Base-by-base conservation (phyloP, 1,140 invertebrate genomes). In the Eueides isabella region DNA sequence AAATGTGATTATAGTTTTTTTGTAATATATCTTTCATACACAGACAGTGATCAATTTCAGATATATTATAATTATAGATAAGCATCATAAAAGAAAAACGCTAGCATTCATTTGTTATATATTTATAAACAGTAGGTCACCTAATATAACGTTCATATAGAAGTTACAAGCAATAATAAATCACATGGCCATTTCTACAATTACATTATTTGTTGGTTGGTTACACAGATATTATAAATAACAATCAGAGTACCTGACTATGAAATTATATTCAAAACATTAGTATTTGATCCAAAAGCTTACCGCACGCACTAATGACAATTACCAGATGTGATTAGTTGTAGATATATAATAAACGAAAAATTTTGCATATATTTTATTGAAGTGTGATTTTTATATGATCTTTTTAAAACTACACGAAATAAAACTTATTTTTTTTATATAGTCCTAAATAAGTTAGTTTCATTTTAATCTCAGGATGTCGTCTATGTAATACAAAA, bases 201-300 rank as follows among this genome's bases (percentile, higher is more conserved):
- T 55, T 12, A n/a, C 48, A 55, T 55, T 26, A 55, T 23, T 26
- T 19, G 55, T 74, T 72, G 71, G 74, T 78, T 63, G 61, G 74
- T 65, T 62, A 65, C 31, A 62, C 41, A 64, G 61, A 72, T 65
- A 74, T 72, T 77, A 67, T 75, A 73, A 73, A 71, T 71, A 76
- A 74, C 74, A 78, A 55, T 12, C 19, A 26, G 48, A 23, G 48
- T 55, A 23, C 48, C 19, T 78, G 62, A 74, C 44, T 69, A 38
- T 71, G 73, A 71, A 75, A 71, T 74, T 63, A 69, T 48, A 71
- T 71, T 26, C 35, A 67, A 61, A 68, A 74, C 67, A 69, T 69
- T 62, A 38, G 19, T 68, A 63, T 74, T 48, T 69, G 35, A 48
- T 63, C 28, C 67, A 35, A 38, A 74, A 44, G 23, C 44, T 23